Percentiles rank a stretch among this genome's conserved stretches.
These are phyloP conservation scores for Suncus etruscus DNA, from an alignment of 2,113 vertebrate genomes.

Conservation along the genomic window DNA sequence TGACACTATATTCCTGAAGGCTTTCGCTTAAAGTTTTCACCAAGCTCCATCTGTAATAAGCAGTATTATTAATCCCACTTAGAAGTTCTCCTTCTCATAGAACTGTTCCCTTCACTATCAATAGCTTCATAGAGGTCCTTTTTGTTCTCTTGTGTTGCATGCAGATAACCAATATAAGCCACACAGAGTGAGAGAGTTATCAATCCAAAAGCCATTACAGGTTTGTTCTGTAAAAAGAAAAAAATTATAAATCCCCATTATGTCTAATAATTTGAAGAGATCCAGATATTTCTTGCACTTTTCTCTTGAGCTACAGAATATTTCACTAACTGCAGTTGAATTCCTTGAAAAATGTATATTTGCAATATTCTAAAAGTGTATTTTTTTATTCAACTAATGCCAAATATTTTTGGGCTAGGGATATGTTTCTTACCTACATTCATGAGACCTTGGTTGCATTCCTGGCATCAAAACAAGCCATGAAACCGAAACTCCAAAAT, in stretches of 20 bases:
- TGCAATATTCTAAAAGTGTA: constrained; percentile 26
- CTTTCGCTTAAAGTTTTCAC: not conserved
- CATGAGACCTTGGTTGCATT: too few relatives aligned
- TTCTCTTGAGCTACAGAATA: constrained; percentile 8
- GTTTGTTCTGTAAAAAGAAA: constrained; percentile 92
- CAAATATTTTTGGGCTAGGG: too few relatives aligned
- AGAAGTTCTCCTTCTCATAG: constrained; percentile 93
- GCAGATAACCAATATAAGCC: constrained; percentile 96
- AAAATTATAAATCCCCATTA: constrained; percentile 63
- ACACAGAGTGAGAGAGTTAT: constrained; percentile 92
- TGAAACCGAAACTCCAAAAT: too few relatives aligned
- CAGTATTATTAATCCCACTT: constrained; percentile 93
- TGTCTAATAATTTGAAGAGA: constrained; percentile 54
- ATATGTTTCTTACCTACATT: not conserved
- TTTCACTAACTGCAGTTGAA: too few relatives aligned
- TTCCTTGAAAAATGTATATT: not conserved
- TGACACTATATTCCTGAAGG: not conserved
- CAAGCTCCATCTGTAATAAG: not conserved
- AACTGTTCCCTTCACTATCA: constrained; percentile 92
- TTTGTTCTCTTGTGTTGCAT: constrained; percentile 92
- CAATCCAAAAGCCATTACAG: constrained; percentile 95
- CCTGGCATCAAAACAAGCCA: too few relatives aligned
- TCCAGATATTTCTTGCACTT: not conserved
- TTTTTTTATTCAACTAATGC: constrained; percentile 28
- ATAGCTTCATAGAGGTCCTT: constrained; percentile 94